phyloP scores from a whole-genome alignment of 2,888 invertebrate genomes.

The Nomada lathburiana region DNA sequence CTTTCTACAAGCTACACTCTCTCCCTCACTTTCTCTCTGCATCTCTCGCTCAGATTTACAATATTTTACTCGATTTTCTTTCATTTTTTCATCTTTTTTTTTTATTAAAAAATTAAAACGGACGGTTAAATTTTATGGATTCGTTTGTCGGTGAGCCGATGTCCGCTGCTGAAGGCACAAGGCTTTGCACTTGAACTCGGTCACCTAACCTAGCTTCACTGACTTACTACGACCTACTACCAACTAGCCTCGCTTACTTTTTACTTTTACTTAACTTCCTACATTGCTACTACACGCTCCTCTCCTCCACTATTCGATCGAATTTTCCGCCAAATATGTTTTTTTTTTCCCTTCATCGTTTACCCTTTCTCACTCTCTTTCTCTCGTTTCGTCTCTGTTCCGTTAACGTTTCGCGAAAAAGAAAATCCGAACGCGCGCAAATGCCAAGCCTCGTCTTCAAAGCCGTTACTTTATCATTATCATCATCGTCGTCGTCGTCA shows the following conservation, averaged over 20 bases:
- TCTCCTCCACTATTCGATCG: constrained; percentile 15
- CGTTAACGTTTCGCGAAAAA: constrained; percentile 35
- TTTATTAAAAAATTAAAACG: constrained; percentile 83
- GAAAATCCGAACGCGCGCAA: constrained; percentile 53
- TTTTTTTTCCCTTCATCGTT: constrained; percentile 13
- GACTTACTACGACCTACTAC: constrained; percentile 76
- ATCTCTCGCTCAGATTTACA: constrained; percentile 73
- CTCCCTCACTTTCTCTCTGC: constrained; percentile 46
- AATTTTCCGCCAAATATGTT: constrained; percentile 5
- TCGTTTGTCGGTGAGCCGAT: constrained; percentile 83
- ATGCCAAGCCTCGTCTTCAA: constrained; percentile 51
- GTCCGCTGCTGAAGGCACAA: constrained; percentile 84
- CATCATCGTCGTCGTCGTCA: constrained; percentile 8
- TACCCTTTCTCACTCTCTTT: background rate
- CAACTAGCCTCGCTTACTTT: constrained; percentile 75
- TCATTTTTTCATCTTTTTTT: constrained; percentile 60
- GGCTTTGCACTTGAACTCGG: constrained; percentile 85
- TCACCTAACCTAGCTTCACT: constrained; percentile 83
- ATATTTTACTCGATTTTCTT: constrained; percentile 75
- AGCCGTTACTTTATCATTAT: constrained; percentile 21
- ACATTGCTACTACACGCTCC: constrained; percentile 59
- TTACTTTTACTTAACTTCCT: constrained; percentile 68
- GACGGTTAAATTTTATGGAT: constrained; percentile 82
- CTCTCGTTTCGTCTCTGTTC: constrained; percentile 7
- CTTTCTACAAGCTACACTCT: constrained; percentile 9